Base-by-base conservation (phyloP, 1,140 invertebrate genomes). In the Bombus balteatus region DNA sequence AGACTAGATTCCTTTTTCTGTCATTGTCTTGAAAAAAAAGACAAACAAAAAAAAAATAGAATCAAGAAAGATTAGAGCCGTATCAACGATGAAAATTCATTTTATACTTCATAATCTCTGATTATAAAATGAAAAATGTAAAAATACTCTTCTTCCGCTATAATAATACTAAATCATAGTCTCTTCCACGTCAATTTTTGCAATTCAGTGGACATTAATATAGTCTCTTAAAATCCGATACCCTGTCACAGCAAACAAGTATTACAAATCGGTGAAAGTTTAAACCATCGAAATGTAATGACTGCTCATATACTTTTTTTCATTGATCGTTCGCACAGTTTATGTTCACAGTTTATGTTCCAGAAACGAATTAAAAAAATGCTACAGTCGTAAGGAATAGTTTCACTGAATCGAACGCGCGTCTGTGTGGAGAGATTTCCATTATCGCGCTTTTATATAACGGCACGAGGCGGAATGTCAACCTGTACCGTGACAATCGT, bases 371-470 rank as follows among this genome's bases (percentile, higher is more conserved):
- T n/a, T n/a, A 10, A 28, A 59, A 28, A 32, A 32, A 66, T 62
- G 3, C 1, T 32, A 6, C 2, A 68, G 34, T 68, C 18, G 10
- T 39, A 15, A 28, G 37, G 41, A 32, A n/a, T n/a, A 43, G 41
- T 74, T 74, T 74, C 72, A 47, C 9, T 32, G 39, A 10, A 74
- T 72, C 37, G 28, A 72, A n/a, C 12, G 13, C n/a, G 37, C 37
- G 70, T 28, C 25, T 8, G 71, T 25, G 37, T 62, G 62, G 65
- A 81, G 79, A 39, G 73, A 77, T 83, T 78, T 77, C 68, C 28
- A 77, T 53, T 39, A 71, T 72, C 43, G 13, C 9, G 39, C 79
- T 53, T 88, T 88, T 88, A 87, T 79, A 78, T 89, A 89, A 87
- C 82, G 78, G 74, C 77, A 72, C 80, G 78, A 78, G 68, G 53